A percentile compares a stretch with the other conserved stretches of the same genome.
Evolutionary conservation across 2,797 vertebrate genomes (phyloP).

Genomic region (Hemitrygon akajei): DNA sequence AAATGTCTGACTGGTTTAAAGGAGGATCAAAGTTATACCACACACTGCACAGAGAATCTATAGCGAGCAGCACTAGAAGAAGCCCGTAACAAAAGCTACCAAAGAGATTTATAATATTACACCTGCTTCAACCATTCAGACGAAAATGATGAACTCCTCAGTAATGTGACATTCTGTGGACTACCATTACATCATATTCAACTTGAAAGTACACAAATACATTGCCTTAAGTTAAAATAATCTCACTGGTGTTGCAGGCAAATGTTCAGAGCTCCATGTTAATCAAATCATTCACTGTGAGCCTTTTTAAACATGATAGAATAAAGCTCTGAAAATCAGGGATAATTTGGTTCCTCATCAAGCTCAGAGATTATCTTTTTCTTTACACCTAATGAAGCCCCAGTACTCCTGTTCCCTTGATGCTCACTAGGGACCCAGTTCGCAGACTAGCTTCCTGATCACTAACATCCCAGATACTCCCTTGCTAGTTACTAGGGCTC

Average conservation of each 20-base stretch:
- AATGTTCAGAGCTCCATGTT: background rate
- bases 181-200: background rate
- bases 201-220: background rate
- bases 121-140: background rate
- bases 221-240: background rate
- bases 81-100: background rate
- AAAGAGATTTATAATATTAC: background rate
- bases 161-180: conserved; percentile 1
- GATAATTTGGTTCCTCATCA: too few species aligned
- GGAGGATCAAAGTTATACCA: background rate
- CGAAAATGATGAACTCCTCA: conserved; percentile 10
- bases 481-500: too few species aligned
- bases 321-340: too few species aligned
- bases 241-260: background rate
- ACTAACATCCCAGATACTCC: too few species aligned
- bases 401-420: too few species aligned
- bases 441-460: too few species aligned
- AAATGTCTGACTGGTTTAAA: background rate
- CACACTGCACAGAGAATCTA: background rate
- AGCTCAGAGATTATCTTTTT: too few species aligned
- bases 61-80: background rate
- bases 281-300: background rate
- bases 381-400: too few species aligned
- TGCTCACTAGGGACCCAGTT: too few species aligned
- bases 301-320: background rate